phyloP scores from a whole-genome alignment of 2,113 vertebrate species.

The Felis catus region F.catus_Fca126_mat1.0 CM031411.1:91993501-91994000 shows the following conservation, averaged over 20 bases:
- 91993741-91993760: constrained; percentile 62
- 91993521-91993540: constrained; percentile 54
- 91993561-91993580: constrained; percentile 71
- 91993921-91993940: constrained; percentile 56
- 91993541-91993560: constrained; percentile 63
- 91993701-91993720: constrained; percentile 63
- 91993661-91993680: constrained; percentile 55
- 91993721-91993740: constrained; percentile 58
- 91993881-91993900: constrained; percentile 52
- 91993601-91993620: constrained; percentile 57
- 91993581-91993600: constrained; percentile 53
- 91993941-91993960: constrained; percentile 56
- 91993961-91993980: constrained; percentile 70
- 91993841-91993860: constrained; percentile 67
- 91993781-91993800: constrained; percentile 67
- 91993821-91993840: constrained; percentile 64
- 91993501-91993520: constrained; percentile 23
- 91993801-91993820: constrained; percentile 62
- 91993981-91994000: background rate
- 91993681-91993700: constrained; percentile 64
- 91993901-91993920: constrained; percentile 58
- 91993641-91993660: constrained; percentile 66
- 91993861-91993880: constrained; percentile 72
- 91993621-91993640: constrained; percentile 23
- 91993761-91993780: constrained; percentile 70